These are phyloP conservation scores for Silurus meridionalis DNA, from an alignment of 2,113 vertebrate species.

Conservation along the genomic window DNA sequence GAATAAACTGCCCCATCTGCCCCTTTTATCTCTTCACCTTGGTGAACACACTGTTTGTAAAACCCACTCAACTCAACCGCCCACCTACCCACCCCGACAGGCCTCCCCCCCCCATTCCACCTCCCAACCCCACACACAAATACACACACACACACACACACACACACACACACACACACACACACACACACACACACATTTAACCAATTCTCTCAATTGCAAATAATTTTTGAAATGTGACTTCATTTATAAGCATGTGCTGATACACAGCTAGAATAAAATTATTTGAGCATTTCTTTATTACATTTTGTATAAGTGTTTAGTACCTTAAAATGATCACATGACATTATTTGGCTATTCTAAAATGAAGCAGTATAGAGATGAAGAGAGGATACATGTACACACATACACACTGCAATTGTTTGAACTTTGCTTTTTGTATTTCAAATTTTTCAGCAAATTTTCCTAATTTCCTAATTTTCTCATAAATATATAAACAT, in stretches of 20 bases:
- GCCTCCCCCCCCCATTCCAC: background rate
- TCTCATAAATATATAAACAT: background rate
- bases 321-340: background rate
- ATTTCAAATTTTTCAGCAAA: background rate
- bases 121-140: slow-evolving; percentile 18
- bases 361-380: background rate
- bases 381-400: background rate
- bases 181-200: background rate
- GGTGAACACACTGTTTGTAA: slow-evolving; percentile 59
- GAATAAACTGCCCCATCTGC: slow-evolving; percentile 69
- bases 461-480: too few species aligned
- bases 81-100: slow-evolving; percentile 4
- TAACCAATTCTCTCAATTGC: background rate
- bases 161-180: background rate
- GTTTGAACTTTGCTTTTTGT: background rate
- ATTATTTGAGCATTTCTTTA: background rate
- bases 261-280: background rate
- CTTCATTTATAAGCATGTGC: background rate
- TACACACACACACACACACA: background rate
- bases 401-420: background rate
- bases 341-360: background rate
- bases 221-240: background rate
- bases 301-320: background rate
- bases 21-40: slow-evolving; percentile 59
- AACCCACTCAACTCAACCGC: background rate